Percentiles rank a stretch among this genome's conserved stretches.
Evolutionary conservation across 2,113 vertebrate genomes (phyloP).

Genomic region (Notechis scutatus): DNA sequence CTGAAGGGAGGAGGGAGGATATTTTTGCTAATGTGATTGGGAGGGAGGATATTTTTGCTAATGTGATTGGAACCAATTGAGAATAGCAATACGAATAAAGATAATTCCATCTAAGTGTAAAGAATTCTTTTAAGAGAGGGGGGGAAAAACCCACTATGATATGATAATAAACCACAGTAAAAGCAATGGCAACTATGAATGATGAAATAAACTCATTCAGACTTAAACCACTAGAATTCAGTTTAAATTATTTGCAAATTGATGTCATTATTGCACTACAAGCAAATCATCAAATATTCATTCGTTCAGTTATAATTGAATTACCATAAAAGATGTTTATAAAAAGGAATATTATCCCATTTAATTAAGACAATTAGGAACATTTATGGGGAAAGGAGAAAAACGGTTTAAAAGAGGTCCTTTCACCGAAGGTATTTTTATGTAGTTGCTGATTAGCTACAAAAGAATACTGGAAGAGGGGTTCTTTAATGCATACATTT

Average conservation of each 20-base stretch:
- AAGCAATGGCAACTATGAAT: neutral
- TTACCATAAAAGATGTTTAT: constrained; percentile 11
- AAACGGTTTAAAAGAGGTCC: neutral
- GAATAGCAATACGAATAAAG: neutral
- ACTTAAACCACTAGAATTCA: constrained; percentile 1
- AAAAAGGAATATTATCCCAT: constrained; percentile 18
- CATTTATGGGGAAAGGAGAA: neutral
- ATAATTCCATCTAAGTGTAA: neutral
- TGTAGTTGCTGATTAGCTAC: neutral
- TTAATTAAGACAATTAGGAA: constrained; percentile 14
- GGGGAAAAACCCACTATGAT: neutral
- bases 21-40: too few relatives aligned
- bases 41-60: neutral
- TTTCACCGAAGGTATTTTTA: neutral
- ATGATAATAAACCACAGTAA: neutral
- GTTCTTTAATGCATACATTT: neutral
- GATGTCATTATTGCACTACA: constrained; percentile 8
- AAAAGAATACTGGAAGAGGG: neutral
- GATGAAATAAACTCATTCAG: neutral
- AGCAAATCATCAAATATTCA: constrained; percentile 28
- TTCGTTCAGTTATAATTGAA: constrained; percentile 30
- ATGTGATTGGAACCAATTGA: neutral
- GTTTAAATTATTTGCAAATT: constrained; percentile 21
- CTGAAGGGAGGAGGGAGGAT: too few relatives aligned
- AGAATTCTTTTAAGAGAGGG: neutral